Evolutionary conservation across 2,797 vertebrate genomes (phyloP).

Genomic region (Hoplostethus mediterraneus): DNA sequence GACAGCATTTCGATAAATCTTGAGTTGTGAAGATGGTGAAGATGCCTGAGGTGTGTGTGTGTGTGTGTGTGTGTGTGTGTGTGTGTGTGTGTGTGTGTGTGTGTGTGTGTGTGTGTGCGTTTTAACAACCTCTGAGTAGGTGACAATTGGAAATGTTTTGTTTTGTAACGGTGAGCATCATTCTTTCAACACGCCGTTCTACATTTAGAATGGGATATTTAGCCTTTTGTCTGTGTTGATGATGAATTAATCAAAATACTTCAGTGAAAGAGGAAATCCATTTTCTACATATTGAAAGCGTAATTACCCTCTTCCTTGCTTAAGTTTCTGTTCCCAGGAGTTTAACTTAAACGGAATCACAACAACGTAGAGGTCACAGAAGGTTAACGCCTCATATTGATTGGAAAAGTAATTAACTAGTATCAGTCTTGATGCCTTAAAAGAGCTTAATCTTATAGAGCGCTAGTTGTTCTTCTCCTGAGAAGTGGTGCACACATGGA

Average conservation of each 20-base stretch:
- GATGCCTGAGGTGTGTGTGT: too few species aligned
- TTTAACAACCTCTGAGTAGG: background rate
- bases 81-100: too few species aligned
- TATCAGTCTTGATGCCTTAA: slow-evolving; percentile 50
- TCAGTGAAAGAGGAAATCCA: slow-evolving; percentile 55
- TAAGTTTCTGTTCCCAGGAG: slow-evolving; percentile 52
- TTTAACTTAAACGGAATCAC: slow-evolving; percentile 56
- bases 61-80: too few species aligned
- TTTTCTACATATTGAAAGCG: slow-evolving; percentile 54
- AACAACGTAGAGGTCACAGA: slow-evolving; percentile 63
- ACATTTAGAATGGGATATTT: slow-evolving; percentile 26
- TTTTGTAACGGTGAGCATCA: background rate
- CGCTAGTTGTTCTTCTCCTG: background rate
- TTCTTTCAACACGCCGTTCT: background rate
- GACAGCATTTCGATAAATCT: background rate
- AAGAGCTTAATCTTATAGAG: slow-evolving; percentile 21
- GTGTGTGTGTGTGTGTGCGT: too few species aligned
- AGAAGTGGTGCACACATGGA: slow-evolving; percentile 1
- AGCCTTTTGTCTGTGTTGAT: slow-evolving; percentile 18
- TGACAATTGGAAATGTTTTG: background rate
- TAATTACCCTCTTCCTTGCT: slow-evolving; percentile 59
- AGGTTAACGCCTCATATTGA: slow-evolving; percentile 75
- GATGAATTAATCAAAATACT: slow-evolving; percentile 48
- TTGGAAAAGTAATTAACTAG: slow-evolving; percentile 71
- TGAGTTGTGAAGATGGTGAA: background rate